phyloP scores from a whole-genome alignment of 2,888 invertebrate species.

The Rhynchonema sp. region DNA sequence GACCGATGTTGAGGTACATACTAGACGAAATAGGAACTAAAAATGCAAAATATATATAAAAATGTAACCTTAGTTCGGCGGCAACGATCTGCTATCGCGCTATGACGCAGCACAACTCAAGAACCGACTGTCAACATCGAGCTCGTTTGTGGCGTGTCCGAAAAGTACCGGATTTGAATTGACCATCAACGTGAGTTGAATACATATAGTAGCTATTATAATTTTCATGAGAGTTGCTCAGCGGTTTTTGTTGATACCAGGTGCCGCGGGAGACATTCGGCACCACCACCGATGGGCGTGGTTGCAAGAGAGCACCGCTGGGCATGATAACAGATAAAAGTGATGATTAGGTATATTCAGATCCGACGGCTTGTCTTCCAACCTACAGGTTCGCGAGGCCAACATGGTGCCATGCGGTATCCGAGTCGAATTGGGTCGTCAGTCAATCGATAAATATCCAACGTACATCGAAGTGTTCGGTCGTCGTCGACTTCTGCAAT shows the following conservation, averaged over 20 bases:
- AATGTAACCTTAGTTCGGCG: conserved; percentile 58
- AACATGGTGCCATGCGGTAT: neutral
- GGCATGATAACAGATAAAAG: too few species aligned
- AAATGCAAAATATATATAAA: too few species aligned
- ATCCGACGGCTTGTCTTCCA: too few species aligned
- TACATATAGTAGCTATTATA: too few species aligned
- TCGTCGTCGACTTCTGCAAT: conserved; percentile 9
- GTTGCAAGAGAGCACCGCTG: too few species aligned
- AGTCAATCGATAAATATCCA: conserved; percentile 56
- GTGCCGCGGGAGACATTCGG: too few species aligned
- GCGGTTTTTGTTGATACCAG: too few species aligned
- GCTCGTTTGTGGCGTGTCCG: conserved; percentile 24
- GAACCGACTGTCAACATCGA: conserved; percentile 44
- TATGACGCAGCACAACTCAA: conserved; percentile 83
- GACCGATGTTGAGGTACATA: neutral
- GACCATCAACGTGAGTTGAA: neutral
- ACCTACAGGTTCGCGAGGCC: too few species aligned
- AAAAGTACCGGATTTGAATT: neutral
- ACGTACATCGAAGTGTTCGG: conserved; percentile 34
- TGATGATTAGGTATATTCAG: too few species aligned
- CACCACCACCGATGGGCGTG: too few species aligned
- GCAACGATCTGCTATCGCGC: conserved; percentile 76
- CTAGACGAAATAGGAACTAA: too few species aligned
- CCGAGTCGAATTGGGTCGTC: conserved; percentile 63
- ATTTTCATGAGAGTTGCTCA: too few species aligned